Conservation (phyloP, 2,797 vertebrate genomes). For the Sparidentex hasta region DNA sequence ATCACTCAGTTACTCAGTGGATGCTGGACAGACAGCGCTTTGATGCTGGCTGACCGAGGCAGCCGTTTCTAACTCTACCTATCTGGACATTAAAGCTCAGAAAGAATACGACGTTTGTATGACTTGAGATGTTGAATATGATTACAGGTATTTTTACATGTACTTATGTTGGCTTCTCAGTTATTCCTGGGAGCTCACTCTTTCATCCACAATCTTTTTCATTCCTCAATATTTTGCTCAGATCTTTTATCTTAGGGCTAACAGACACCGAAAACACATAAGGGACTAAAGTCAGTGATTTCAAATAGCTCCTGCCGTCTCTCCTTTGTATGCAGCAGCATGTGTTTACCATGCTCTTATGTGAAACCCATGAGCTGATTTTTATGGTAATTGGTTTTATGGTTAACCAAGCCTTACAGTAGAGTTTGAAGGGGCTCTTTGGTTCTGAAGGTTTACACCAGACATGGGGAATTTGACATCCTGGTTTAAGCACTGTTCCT, state of each 20-base stretch:
- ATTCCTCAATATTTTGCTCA: slow-evolving; percentile 3
- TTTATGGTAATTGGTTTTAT: slow-evolving; percentile 69
- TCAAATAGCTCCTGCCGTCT: slow-evolving; percentile 9
- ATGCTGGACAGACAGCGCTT: slow-evolving; percentile 31
- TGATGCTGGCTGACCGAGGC: slow-evolving; percentile 18
- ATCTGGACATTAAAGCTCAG: slow-evolving; percentile 38
- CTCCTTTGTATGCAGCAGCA: slow-evolving; percentile 53
- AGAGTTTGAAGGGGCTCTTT: slow-evolving; percentile 35
- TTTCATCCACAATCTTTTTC: slow-evolving; percentile 7
- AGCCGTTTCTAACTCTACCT: slow-evolving; percentile 34
- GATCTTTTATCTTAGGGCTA: slow-evolving; percentile 22
- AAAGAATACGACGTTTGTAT: slow-evolving; percentile 6
- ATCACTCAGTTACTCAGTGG: slow-evolving; percentile 36
- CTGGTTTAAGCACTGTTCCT: slow-evolving; percentile 44
- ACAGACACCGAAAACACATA: slow-evolving; percentile 39
- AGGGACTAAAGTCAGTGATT: slow-evolving; percentile 30
- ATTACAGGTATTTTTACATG: background rate
- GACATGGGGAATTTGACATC: slow-evolving; percentile 46
- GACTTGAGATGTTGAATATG: slow-evolving; percentile 3
- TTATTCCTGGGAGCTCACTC: slow-evolving; percentile 3
- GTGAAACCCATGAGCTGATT: slow-evolving; percentile 49
- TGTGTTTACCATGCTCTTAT: slow-evolving; percentile 32
- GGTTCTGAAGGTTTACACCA: slow-evolving; percentile 29
- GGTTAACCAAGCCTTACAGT: slow-evolving; percentile 52
- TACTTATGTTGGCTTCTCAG: background rate